Conservation (phyloP, 2,797 vertebrate species). For the Poliocrania exsul region DNA sequence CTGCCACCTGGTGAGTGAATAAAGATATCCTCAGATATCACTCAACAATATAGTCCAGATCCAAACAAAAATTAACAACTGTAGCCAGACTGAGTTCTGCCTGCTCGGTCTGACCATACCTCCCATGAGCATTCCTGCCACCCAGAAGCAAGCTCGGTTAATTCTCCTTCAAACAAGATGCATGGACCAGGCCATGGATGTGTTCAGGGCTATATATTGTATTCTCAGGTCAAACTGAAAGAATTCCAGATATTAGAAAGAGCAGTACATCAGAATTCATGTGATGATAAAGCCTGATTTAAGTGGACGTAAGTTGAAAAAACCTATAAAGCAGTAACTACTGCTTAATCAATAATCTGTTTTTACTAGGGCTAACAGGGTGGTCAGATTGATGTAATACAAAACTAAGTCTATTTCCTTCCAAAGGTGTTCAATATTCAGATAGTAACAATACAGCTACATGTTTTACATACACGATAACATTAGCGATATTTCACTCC, state of each 20-base stretch:
- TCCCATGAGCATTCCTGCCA: constrained; percentile 34
- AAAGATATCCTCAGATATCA: constrained; percentile 81
- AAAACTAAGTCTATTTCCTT: not conserved
- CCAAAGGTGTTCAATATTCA: not conserved
- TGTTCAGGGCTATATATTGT: rapidly evolving
- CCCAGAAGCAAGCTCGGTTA: not conserved
- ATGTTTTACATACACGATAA: not conserved
- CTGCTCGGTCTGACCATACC: constrained; percentile 77
- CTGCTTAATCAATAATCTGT: not conserved
- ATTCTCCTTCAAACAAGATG: not conserved
- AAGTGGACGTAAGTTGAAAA: not conserved
- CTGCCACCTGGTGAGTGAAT: constrained; percentile 81
- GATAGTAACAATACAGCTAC: not conserved
- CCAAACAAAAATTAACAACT: constrained; percentile 84
- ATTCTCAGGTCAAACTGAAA: not conserved
- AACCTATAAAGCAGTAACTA: not conserved
- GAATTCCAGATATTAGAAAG: not conserved
- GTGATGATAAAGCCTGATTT: not conserved
- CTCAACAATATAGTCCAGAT: constrained; percentile 68
- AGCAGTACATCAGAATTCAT: not conserved
- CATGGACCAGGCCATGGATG: not conserved
- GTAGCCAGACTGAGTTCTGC: constrained; percentile 80
- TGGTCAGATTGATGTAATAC: not conserved
- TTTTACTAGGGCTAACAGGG: not conserved
- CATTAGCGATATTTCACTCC: not conserved